Evolutionary conservation across 2,113 vertebrate genomes (phyloP).

Genomic region (Elanoides forficatus): DNA sequence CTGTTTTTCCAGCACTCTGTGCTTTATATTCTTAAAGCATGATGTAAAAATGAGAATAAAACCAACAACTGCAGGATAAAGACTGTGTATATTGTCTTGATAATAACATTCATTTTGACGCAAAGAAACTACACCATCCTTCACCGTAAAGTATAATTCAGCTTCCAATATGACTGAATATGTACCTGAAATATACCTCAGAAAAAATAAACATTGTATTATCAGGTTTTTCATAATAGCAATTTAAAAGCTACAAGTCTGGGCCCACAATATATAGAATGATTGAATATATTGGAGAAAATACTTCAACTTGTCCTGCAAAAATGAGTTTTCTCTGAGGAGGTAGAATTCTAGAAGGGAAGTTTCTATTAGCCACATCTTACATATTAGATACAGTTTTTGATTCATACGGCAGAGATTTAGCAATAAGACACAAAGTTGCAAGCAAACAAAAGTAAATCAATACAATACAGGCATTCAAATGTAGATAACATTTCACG

Average conservation of each 20-base stretch:
- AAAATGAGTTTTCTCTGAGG: not conserved
- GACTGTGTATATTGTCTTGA: not conserved
- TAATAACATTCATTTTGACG: not conserved
- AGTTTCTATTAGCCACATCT: not conserved
- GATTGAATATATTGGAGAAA: not conserved
- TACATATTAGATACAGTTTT: not conserved
- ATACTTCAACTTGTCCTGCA: not conserved
- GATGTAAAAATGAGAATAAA: not conserved
- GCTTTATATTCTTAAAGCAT: not conserved
- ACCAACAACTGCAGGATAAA: not conserved
- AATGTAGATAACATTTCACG: not conserved
- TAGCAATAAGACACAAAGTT: not conserved
- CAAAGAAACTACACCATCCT: not conserved
- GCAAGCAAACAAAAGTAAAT: not conserved
- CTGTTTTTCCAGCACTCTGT: not conserved
- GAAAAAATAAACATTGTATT: not conserved
- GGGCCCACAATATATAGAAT: not conserved
- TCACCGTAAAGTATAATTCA: not conserved
- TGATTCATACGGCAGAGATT: not conserved
- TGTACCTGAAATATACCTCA: not conserved
- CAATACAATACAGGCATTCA: not conserved
- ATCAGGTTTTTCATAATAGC: not conserved
- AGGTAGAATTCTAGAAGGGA: not conserved
- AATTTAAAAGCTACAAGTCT: not conserved
- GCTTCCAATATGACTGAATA: not conserved